A percentile compares a stretch with the other conserved stretches of the same genome.
phyloP scores from a whole-genome alignment of 2,797 vertebrate species.

The Macropus fuliginosus region DNA sequence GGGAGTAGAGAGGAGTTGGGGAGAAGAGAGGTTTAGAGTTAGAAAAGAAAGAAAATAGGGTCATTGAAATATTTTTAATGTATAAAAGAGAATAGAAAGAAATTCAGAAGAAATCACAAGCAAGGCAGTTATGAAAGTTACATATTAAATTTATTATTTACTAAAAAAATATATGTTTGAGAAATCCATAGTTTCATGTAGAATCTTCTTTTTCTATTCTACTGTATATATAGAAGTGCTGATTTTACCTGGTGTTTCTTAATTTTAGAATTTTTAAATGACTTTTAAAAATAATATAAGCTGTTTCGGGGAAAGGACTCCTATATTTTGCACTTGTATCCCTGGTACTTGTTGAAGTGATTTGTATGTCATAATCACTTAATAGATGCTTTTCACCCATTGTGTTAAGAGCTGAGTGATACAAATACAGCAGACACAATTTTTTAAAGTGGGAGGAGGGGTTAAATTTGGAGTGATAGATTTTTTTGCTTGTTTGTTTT shows the following conservation, averaged over 20 bases:
- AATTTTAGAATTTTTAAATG: too few species aligned
- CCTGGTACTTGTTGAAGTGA: too few species aligned
- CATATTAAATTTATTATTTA: too few species aligned
- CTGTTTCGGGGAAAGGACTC: too few species aligned
- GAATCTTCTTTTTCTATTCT: too few species aligned
- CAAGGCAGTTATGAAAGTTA: neutral
- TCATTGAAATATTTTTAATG: neutral
- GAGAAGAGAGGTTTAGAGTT: neutral
- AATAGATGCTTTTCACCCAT: neutral
- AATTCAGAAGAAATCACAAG: neutral
- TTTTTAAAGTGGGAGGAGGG: neutral
- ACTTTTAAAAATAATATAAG: too few species aligned
- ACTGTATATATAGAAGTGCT: too few species aligned
- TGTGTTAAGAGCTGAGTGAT: neutral
- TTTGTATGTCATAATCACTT: too few species aligned
- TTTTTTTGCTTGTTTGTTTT: neutral
- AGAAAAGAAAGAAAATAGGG: neutral
- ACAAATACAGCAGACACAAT: neutral
- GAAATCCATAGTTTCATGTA: too few species aligned
- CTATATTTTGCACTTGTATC: too few species aligned
- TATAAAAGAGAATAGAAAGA: neutral
- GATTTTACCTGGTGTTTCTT: too few species aligned
- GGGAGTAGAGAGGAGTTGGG: neutral
- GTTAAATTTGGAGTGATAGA: neutral
- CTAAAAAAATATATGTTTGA: too few species aligned